phyloP scores from a whole-genome alignment of 2,113 vertebrate genomes.

The Syngnathus scovelli region DNA sequence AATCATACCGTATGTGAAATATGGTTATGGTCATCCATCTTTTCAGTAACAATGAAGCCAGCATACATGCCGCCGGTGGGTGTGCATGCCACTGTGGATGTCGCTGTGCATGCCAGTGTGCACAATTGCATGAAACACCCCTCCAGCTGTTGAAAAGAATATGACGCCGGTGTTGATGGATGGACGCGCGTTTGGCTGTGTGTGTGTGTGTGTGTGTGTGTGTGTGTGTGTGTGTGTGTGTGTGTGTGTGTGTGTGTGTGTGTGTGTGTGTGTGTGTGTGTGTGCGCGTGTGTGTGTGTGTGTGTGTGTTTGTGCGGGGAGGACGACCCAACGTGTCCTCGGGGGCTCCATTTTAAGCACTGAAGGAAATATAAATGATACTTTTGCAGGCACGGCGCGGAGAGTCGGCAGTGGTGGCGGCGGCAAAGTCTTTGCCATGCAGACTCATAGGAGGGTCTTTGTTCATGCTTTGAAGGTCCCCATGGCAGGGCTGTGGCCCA shows the following conservation, averaged over 20 bases:
- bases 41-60: neutral
- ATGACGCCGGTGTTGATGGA: constrained; percentile 45
- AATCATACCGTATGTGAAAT: constrained; percentile 12
- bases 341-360: constrained; percentile 3
- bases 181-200: neutral
- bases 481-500: constrained; percentile 59
- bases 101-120: constrained; percentile 14
- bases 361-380: neutral
- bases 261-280: constrained; percentile 14
- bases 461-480: constrained; percentile 67
- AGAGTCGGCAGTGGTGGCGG: constrained; percentile 39
- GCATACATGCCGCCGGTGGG: neutral
- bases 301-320: constrained; percentile 28
- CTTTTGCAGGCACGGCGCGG: constrained; percentile 51
- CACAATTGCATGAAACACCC: constrained; percentile 39
- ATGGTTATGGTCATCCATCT: constrained; percentile 6
- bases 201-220: constrained; percentile 12
- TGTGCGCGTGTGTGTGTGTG: constrained; percentile 9
- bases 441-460: constrained; percentile 69
- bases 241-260: constrained; percentile 11
- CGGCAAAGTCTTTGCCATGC: constrained; percentile 63
- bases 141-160: constrained; percentile 54
- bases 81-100: no score
- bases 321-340: constrained; percentile 19
- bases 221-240: constrained; percentile 12